A percentile compares a stretch with the other conserved stretches of the same genome.
Evolutionary conservation across 2,113 vertebrate genomes (phyloP).

Genomic region (Dasyornis broadbenti): DNA sequence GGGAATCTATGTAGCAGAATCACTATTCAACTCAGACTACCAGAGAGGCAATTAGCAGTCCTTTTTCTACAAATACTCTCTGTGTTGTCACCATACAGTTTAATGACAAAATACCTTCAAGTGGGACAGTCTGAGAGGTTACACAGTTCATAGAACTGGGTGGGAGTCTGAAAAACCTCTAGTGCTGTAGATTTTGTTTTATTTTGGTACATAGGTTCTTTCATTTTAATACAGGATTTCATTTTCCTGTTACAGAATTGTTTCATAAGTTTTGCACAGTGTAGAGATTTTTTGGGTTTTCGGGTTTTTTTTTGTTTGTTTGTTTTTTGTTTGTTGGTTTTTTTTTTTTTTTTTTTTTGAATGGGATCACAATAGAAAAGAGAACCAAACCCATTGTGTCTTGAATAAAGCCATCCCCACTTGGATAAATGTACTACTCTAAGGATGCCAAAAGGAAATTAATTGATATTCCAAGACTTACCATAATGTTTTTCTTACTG

Average conservation of each 20-base stretch:
- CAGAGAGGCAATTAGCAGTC: background rate
- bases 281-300: accelerated
- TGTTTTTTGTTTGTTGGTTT: no score
- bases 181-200: background rate
- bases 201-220: background rate
- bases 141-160: background rate
- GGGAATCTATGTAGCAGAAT: background rate
- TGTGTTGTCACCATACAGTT: background rate
- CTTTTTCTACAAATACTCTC: background rate
- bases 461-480: background rate
- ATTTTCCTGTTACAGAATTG: background rate
- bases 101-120: background rate
- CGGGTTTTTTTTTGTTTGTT: no score
- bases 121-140: background rate
- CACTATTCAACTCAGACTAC: background rate
- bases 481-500: background rate
- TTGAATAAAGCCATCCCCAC: background rate
- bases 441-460: background rate
- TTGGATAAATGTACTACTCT: background rate
- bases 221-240: background rate
- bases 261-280: background rate
- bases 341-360: background rate
- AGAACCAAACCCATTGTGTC: background rate
- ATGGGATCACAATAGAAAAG: background rate
- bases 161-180: background rate